A percentile compares a stretch with the other conserved stretches of the same genome.
These are phyloP conservation scores for Moxostoma hubbsi DNA, from an alignment of 2,797 vertebrate species.

Conservation along the genomic window DNA sequence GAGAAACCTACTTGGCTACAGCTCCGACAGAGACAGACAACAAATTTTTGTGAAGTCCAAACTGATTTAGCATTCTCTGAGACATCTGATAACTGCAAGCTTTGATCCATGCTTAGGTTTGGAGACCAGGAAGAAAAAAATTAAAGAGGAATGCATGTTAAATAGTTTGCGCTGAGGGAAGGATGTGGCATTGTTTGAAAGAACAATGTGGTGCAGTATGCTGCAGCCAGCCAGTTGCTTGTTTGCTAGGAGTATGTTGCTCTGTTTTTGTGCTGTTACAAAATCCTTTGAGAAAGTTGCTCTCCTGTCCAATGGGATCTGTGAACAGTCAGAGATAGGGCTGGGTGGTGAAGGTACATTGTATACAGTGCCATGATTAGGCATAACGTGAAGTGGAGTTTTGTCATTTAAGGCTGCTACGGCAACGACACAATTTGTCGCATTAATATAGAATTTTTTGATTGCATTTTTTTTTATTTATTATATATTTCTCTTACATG, in stretches of 20 bases:
- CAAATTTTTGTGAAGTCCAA: not conserved
- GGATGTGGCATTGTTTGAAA: slow-evolving; percentile 24
- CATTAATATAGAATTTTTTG: too few species aligned
- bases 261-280: slow-evolving; percentile 13
- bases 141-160: not conserved
- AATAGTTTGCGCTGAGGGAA: slow-evolving; percentile 24
- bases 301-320: not conserved
- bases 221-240: slow-evolving; percentile 1
- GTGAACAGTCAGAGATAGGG: not conserved
- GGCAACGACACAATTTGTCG: too few species aligned
- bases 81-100: not conserved
- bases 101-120: slow-evolving; percentile 8
- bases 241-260: slow-evolving; percentile 24
- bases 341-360: too few species aligned
- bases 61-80: not conserved
- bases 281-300: slow-evolving; percentile 19
- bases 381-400: too few species aligned
- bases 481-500: too few species aligned
- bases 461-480: too few species aligned
- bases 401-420: too few species aligned
- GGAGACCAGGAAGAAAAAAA: not conserved
- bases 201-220: slow-evolving; percentile 23
- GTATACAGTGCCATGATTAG: too few species aligned
- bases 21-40: too few species aligned
- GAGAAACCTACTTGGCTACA: too few species aligned